Evolutionary conservation across 1,140 invertebrate genomes (phyloP).

Genomic region (Anastatus disparis): DNA sequence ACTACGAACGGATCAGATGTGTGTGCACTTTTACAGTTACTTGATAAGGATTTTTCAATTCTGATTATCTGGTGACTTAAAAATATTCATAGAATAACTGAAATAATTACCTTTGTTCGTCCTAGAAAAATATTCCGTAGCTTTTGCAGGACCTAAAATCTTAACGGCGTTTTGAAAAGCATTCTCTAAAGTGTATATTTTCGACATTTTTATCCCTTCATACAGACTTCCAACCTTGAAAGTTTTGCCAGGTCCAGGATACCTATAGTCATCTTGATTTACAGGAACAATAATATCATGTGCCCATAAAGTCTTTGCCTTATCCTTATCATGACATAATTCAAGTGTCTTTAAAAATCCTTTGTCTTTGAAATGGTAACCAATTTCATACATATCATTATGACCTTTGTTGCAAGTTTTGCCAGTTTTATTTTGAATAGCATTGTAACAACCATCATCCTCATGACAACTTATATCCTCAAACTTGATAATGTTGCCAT

Average conservation of each 20-base stretch:
- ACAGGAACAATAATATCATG: background rate
- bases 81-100: too few species aligned
- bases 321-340: constrained; percentile 5
- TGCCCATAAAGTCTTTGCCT: constrained; percentile 15
- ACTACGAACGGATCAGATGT: too few species aligned
- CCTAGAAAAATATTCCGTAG: constrained; percentile 1
- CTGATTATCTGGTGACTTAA: too few species aligned
- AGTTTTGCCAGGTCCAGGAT: background rate
- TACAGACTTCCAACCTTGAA: constrained; percentile 17
- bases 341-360: constrained; percentile 17
- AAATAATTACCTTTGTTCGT: background rate
- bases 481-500: background rate
- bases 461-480: constrained; percentile 10
- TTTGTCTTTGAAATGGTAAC: background rate
- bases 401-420: background rate
- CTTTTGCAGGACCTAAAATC: background rate
- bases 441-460: constrained; percentile 1
- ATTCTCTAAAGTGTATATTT: background rate
- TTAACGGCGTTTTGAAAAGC: background rate
- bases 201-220: constrained; percentile 14
- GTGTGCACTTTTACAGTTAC: too few species aligned
- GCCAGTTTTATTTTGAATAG: background rate
- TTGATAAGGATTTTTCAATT: too few species aligned
- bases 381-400: constrained; percentile 12
- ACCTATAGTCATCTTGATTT: background rate